Base-by-base conservation (phyloP, 2,113 vertebrate species). In the Syrmaticus mikado region DNA sequence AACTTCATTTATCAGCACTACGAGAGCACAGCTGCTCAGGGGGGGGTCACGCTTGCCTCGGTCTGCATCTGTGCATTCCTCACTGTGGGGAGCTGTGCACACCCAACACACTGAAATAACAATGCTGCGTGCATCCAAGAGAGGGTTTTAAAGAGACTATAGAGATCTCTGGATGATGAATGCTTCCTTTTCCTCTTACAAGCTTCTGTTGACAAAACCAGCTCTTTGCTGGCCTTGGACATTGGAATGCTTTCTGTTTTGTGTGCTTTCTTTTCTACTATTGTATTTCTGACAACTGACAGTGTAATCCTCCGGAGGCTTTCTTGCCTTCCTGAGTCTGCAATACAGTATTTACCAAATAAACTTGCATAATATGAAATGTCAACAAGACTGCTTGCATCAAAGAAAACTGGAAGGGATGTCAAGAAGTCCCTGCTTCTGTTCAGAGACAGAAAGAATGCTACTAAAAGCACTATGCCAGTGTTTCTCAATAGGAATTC, bases 231-330 rank as follows among this genome's bases (percentile, higher is more conserved):
- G 64, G 53, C 81, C 78, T 89, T 80, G 32, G 74, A 89, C 71
- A 24, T 25, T 45, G 80, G 83, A 92, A 67, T 30, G 27, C 61
- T 80, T 82, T 90, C 76, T 86, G 16, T 18, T 87, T 52, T 62
- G 8, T 67, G 20, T 40, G 58, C 57, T 79, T 82, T 73, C 62
- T 82, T 93, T 83, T 32, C 60, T 85, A 7, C 60, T 82, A 60
- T 36, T 85, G 60, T 87, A 72, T 48, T 90, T 91, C 91, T 93
- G 89, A 74, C 91, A 91, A 70, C 66, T 72, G 8, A 18, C 89
- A 93, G 38, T 40, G 14, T 75, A 89, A 82, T 79, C 55, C 84
- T 93, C 79, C 27, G 66, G 71, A 86, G 20, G 55, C 17, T 85
- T 83, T 77, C 34, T 55, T 73, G 85, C 76, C 70, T 92, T 89